Evolutionary conservation across 2,888 invertebrate species (phyloP), one percentile per base, ranked within the genome.

Genomic region (Harmothoe impar): DNA sequence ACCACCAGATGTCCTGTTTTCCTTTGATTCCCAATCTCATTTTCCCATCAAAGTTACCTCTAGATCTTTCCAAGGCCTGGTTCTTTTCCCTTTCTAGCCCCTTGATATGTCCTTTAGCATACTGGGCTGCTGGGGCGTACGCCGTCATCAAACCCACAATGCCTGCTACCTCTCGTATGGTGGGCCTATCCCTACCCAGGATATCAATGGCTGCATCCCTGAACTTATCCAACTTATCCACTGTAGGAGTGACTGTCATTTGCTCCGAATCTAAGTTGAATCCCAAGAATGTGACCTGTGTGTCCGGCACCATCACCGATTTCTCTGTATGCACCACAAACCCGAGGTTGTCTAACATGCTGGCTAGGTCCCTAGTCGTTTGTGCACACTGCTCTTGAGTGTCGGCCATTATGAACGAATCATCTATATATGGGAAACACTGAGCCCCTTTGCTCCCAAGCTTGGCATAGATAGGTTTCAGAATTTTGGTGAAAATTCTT

Each of bases 361-460:
- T 5, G 5, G 20, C 15, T 7, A 68, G 68, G 12, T 15, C 17
- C n/a, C 7, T n/a, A 7, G n/a, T n/a, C 68, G n/a, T 17, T 5
- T 15, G 17, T 23, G 20, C 20, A 68, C n/a, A n/a, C n/a, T 68
- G 12, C n/a, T 68, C n/a, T n/a, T n/a, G 20, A 23, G 68, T 23
- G 17, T 68, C 68, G n/a, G 68, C 68, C 68, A 68, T n/a, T n/a
- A 68, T n/a, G n/a, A 68, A 68, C 15, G n/a, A 68, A n/a, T 68
- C 12, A n/a, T 68, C 68, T 17, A 23, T 68, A n/a, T 68, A 68
- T 15, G 17, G 17, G n/a, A 68, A 68, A 68, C 68, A 68, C n/a
- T 68, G 54, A 15, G 17, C 17, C 17, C 54, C 17, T 17, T 52
- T 52, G 10, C 17, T 52, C 17, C 54, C 17, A 15, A 52, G 54